These are phyloP conservation scores for Leuciscus idus DNA, from an alignment of 2,113 vertebrate genomes.

Conservation along the genomic window DNA sequence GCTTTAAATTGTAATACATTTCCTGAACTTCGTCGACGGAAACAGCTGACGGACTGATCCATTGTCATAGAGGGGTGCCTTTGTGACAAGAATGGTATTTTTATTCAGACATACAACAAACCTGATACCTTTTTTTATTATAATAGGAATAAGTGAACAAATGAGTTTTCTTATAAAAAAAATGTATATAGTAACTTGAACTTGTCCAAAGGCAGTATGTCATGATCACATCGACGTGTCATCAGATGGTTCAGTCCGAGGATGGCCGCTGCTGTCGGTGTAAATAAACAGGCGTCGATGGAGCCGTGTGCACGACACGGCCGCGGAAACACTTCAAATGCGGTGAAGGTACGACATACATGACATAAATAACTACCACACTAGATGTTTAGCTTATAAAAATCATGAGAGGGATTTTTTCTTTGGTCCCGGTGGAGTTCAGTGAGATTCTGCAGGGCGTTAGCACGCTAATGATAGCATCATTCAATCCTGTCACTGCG, in stretches of 20 bases:
- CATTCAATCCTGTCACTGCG: not conserved
- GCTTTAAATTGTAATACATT: too few relatives aligned
- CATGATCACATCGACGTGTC: not conserved
- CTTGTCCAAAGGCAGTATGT: not conserved
- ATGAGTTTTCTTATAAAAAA: too few relatives aligned
- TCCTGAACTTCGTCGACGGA: not conserved
- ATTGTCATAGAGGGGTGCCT: conserved; percentile 35
- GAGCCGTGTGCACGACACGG: conserved; percentile 80
- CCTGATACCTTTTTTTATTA: not conserved
- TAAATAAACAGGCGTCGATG: conserved; percentile 84
- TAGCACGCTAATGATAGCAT: conserved; percentile 43
- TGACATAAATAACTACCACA: too few relatives aligned
- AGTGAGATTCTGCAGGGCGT: not conserved
- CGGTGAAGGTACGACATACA: conserved; percentile 84
- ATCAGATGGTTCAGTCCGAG: conserved; percentile 57
- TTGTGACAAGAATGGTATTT: not conserved
- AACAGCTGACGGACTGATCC: conserved; percentile 60
- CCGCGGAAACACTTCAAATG: conserved; percentile 63
- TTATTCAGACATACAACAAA: not conserved
- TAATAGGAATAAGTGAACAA: not conserved
- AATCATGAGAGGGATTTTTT: not conserved
- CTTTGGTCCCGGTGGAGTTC: not conserved
- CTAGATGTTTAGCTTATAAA: not conserved
- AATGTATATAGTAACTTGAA: too few relatives aligned
- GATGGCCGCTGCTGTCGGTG: conserved; percentile 82